Percentiles rank a stretch among this genome's conserved stretches.
Evolutionary conservation across 2,113 vertebrate species (phyloP).

Genomic region (Dascyllus trimaculatus): DNA sequence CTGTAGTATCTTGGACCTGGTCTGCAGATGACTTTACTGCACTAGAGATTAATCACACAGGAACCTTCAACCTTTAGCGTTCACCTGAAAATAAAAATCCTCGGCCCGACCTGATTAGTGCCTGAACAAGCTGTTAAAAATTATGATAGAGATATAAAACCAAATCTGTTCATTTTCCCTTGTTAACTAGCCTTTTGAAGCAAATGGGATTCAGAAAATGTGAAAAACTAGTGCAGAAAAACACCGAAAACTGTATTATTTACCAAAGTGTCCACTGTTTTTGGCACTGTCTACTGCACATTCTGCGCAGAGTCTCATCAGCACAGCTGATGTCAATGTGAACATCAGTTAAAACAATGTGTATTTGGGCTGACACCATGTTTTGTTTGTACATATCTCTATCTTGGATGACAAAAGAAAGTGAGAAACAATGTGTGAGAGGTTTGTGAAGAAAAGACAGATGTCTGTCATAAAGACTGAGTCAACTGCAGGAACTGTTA

Average conservation of each 20-base stretch:
- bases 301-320: slow-evolving; percentile 9
- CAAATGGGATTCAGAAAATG: background rate
- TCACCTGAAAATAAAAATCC: no score
- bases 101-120: no score
- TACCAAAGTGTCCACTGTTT: background rate
- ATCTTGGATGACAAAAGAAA: slow-evolving; percentile 41
- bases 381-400: slow-evolving; percentile 19
- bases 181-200: background rate
- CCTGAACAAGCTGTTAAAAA: no score
- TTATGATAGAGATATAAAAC: no score
- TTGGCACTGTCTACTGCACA: background rate
- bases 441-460: slow-evolving; percentile 41
- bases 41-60: background rate
- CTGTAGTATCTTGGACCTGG: background rate
- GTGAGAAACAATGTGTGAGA: slow-evolving; percentile 55
- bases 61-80: no score
- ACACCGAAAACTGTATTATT: background rate
- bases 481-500: slow-evolving; percentile 1
- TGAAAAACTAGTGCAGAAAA: background rate
- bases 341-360: slow-evolving; percentile 27
- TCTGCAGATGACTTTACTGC: background rate
- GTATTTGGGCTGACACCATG: slow-evolving; percentile 23
- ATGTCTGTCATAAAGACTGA: slow-evolving; percentile 33
- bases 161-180: no score
- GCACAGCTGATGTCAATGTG: slow-evolving; percentile 3